Evolutionary conservation across 2,113 vertebrate species (phyloP), one percentile per base, ranked within the genome.

Genomic region (Lanius ludovicianus): DNA sequence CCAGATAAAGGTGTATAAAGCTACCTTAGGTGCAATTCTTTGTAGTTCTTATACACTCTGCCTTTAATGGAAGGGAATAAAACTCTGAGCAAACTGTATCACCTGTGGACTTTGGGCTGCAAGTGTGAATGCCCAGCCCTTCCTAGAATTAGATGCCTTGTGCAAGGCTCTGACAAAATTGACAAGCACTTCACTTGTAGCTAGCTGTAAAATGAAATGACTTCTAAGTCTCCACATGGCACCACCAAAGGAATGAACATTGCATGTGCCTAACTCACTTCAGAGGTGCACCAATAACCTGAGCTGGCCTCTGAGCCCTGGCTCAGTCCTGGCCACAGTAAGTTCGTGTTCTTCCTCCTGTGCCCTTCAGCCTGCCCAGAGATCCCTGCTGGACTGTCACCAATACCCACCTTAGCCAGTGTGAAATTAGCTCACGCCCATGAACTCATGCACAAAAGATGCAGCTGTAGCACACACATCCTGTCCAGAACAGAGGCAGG

Each of bases 401-500:
- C 20, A 42, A 37, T 31, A 64, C 35, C 56, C 39, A 52, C 28
- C 55, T 76, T 55, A 74, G 50, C 31, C 31, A 30, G 15, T 20
- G 41, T 83, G 63, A 65, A 88, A 73, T 80, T 17, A 55, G n/a
- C 55, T 90, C 55, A 39, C 3, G 3, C 59, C 33, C 30, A 19
- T 90, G 90, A 92, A 90, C 86, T 89, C 68, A 52, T 15, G 64
- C 60, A 62, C 76, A 67, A 90, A 86, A 86, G 71, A 44, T 22
- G 68, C 80, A 90, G 67, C 85, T 94, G 82, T 75, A 78, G 64
- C 52, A 23, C 62, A 64, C 2, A 18, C 41, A 92, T 97, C 89
- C 96, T 93, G 80, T 71, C 64, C 52, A 64, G 60, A 93, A 95
- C 86, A 93, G 76, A 95, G 52, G 53, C 93, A 95, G 96, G 94